These are phyloP conservation scores for Pleuronectes platessa DNA, from an alignment of 2,113 vertebrate species.

Conservation along the genomic window DNA sequence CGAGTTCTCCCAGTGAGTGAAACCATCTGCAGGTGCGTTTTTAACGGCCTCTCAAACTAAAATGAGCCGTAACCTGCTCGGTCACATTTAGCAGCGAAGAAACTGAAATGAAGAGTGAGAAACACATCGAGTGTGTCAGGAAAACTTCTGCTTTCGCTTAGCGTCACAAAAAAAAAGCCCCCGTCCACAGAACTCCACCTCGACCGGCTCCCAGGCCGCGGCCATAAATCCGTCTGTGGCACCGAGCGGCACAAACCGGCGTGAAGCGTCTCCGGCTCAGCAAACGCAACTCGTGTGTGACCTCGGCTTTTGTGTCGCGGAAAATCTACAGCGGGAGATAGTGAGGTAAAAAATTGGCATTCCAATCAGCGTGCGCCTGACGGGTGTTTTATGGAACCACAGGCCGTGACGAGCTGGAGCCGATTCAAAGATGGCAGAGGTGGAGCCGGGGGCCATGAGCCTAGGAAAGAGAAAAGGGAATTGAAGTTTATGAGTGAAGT, in stretches of 20 bases:
- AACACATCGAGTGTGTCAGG: too few relatives aligned
- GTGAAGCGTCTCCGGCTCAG: conserved; percentile 5
- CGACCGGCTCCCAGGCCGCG: conserved; percentile 6
- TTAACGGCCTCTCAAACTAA: neutral
- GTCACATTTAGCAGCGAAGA: neutral
- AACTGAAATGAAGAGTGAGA: too few relatives aligned
- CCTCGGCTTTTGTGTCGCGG: conserved; percentile 19
- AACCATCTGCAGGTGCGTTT: too few relatives aligned
- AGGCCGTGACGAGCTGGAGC: neutral
- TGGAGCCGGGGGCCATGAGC: neutral
- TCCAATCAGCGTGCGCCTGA: conserved; percentile 16
- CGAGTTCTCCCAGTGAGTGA: too few relatives aligned
- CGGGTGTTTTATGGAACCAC: conserved; percentile 40
- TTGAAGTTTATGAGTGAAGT: neutral
- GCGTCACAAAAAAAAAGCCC: too few relatives aligned
- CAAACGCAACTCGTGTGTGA: conserved; percentile 27
- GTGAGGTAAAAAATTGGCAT: conserved; percentile 61
- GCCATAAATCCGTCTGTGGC: conserved; percentile 38
- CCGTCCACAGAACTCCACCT: neutral
- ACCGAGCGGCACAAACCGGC: conserved; percentile 13
- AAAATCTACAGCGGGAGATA: conserved; percentile 48
- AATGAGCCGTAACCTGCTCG: neutral
- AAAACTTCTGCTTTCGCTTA: too few relatives aligned
- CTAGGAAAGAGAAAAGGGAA: neutral
- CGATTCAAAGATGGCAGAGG: conserved; percentile 18